These are phyloP conservation scores for Euphydryas editha DNA, from an alignment of 2,888 invertebrate genomes.

Conservation along the genomic window DNA sequence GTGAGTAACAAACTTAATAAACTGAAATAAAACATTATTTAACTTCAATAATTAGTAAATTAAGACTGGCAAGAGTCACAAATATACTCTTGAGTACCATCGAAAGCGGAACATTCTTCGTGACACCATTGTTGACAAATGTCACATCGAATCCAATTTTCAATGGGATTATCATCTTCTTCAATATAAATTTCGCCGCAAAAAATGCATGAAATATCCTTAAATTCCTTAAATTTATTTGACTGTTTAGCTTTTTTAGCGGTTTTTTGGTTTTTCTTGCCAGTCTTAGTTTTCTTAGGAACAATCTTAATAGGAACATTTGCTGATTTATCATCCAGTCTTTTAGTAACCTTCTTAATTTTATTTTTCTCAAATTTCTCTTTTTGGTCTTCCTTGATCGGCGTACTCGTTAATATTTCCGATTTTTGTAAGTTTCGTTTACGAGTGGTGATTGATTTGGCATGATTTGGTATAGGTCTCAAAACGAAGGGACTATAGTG, in stretches of 20 bases:
- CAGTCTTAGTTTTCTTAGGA: conserved; percentile 6
- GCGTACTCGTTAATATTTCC: conserved; percentile 38
- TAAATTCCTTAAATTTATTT: conserved; percentile 44
- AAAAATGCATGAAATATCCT: conserved; percentile 44
- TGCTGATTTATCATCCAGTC: conserved; percentile 42
- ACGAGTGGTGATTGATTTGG: conserved; percentile 26
- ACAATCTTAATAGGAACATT: conserved; percentile 42
- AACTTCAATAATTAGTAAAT: conserved; percentile 33
- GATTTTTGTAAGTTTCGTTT: conserved; percentile 10
- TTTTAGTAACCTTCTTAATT: conserved; percentile 42
- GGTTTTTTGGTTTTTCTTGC: conserved; percentile 38
- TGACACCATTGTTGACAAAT: conserved; percentile 44
- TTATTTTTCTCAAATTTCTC: conserved; percentile 28
- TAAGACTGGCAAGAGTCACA: conserved; percentile 41
- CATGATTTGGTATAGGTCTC: conserved; percentile 42
- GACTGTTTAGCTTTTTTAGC: conserved; percentile 42
- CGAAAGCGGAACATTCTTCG: conserved; percentile 43
- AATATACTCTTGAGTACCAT: conserved; percentile 41
- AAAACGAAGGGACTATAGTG: conserved; percentile 40
- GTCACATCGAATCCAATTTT: conserved; percentile 45
- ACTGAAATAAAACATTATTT: conserved; percentile 30
- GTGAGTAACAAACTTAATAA: conserved; percentile 28
- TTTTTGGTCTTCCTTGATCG: conserved; percentile 43
- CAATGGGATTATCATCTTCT: conserved; percentile 42
- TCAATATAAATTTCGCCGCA: conserved; percentile 40